phyloP scores from a whole-genome alignment of 2,113 vertebrate genomes.

The Scomber colias region DNA sequence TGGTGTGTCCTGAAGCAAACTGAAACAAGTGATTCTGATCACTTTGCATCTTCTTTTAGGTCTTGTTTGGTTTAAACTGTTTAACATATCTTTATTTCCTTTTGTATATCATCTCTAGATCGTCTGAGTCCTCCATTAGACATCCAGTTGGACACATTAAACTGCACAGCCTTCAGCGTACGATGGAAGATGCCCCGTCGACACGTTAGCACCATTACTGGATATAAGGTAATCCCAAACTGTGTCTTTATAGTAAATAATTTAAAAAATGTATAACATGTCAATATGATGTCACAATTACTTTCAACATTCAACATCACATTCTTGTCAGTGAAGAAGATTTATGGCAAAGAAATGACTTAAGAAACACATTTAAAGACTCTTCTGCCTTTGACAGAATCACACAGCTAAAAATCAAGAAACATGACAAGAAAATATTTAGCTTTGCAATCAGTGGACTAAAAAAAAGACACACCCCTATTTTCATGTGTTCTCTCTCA shows the following conservation, averaged over 20 bases:
- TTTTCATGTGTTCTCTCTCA: slow-evolving; percentile 8
- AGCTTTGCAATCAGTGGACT: neutral
- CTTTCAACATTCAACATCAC: too few relatives aligned
- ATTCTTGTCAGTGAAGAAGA: too few relatives aligned
- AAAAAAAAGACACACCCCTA: neutral
- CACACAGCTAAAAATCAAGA: neutral
- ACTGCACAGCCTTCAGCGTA: slow-evolving; percentile 92
- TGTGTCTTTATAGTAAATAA: neutral
- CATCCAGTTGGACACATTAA: slow-evolving; percentile 89
- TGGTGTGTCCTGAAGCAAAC: too few relatives aligned
- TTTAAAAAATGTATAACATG: neutral
- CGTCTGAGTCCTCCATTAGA: slow-evolving; percentile 91
- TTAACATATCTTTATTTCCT: neutral
- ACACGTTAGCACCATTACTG: slow-evolving; percentile 85
- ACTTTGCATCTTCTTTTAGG: too few relatives aligned
- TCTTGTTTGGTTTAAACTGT: too few relatives aligned
- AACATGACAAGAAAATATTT: slow-evolving; percentile 1
- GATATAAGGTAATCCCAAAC: slow-evolving; percentile 88
- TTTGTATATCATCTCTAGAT: slow-evolving; percentile 80
- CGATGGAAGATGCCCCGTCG: slow-evolving; percentile 93
- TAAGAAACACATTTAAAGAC: too few relatives aligned
- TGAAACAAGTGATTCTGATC: too few relatives aligned
- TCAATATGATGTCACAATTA: neutral
- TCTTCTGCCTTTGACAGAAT: too few relatives aligned
- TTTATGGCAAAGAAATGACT: too few relatives aligned